phyloP scores from a whole-genome alignment of 2,113 vertebrate species.

The Archilochus colubris region DNA sequence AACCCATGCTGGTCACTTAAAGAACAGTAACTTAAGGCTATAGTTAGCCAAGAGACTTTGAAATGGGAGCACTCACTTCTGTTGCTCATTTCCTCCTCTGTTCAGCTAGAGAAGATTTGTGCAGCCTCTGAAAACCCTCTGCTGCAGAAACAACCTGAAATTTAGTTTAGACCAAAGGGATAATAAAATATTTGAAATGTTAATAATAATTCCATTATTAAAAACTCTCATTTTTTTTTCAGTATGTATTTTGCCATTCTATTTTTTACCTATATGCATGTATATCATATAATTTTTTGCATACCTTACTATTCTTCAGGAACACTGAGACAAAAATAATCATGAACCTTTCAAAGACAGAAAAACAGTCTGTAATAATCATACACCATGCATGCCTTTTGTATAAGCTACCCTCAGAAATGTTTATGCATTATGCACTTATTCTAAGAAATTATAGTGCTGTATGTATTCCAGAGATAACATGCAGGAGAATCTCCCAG shows the following conservation, averaged over 20 bases:
- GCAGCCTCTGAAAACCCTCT: not conserved
- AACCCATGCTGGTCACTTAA: not conserved
- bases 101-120: not conserved
- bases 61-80: not conserved
- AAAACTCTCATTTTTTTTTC: not conserved
- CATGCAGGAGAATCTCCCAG: not conserved
- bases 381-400: not conserved
- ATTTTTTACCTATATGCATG: not conserved
- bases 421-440: not conserved
- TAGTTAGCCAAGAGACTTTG: not conserved
- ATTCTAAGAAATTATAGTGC: not conserved
- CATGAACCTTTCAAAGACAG: not conserved
- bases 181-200: not conserved
- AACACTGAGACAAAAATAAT: not conserved
- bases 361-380: not conserved
- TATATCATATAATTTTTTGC: not conserved
- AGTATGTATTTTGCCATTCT: not conserved
- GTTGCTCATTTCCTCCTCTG: not conserved
- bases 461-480: constrained; percentile 11
- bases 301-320: not conserved
- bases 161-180: not conserved
- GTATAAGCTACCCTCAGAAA: not conserved
- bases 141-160: not conserved
- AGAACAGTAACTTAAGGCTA: not conserved
- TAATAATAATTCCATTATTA: not conserved